A percentile compares a stretch with the other conserved stretches of the same genome.
Conservation (phyloP, 2,888 invertebrate species). For the Tipula lateralis region DNA sequence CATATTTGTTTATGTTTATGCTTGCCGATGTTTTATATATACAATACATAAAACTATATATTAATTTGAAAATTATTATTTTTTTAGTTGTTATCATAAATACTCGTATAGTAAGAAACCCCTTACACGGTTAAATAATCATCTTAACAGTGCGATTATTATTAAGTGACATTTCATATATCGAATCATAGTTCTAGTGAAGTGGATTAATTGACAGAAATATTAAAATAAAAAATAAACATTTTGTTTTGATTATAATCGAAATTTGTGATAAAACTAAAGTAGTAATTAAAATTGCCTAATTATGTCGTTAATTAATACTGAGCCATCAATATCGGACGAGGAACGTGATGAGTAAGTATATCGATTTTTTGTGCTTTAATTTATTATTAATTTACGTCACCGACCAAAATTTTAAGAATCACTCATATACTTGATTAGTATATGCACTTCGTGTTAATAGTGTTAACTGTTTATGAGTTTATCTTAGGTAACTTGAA, state of each 20-base stretch:
- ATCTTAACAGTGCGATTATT: background rate
- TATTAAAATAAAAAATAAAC: background rate
- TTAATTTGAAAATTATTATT: background rate
- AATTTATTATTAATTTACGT: background rate
- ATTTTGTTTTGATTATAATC: background rate
- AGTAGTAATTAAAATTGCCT: background rate
- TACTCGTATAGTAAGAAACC: background rate
- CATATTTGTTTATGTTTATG: background rate
- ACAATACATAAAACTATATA: background rate
- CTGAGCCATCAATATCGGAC: conserved; percentile 55
- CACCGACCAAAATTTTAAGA: too few relatives aligned
- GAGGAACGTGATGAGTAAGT: conserved; percentile 70
- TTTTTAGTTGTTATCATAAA: background rate
- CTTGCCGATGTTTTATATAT: background rate
- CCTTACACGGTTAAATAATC: background rate
- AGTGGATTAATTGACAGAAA: background rate
- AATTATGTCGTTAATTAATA: background rate
- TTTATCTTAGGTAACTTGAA: too few relatives aligned
- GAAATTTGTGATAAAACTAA: background rate
- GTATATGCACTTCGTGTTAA: too few relatives aligned
- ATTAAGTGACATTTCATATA: background rate
- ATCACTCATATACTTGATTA: too few relatives aligned
- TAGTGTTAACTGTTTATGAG: too few relatives aligned
- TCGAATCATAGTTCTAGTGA: background rate
- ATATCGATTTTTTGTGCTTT: background rate